Evolutionary conservation across 2,797 vertebrate genomes (phyloP).

Genomic region (Crocidura indochinensis): DNA sequence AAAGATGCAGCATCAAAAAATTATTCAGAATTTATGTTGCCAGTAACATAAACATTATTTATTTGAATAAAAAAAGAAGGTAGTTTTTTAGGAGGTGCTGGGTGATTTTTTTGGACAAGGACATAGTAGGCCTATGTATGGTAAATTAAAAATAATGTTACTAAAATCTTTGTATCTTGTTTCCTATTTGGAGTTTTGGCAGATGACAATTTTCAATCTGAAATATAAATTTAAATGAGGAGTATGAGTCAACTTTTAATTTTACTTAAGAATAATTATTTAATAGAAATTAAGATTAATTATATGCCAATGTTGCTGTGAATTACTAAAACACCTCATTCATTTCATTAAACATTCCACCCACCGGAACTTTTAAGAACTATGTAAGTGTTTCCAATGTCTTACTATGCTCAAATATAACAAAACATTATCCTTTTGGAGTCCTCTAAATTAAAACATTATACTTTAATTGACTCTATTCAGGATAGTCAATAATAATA

Average conservation of each 20-base stretch:
- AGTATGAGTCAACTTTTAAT: neutral
- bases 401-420: constrained; percentile 15
- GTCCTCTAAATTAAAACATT: neutral
- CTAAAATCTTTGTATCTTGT: neutral
- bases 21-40: no score
- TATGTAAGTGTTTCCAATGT: constrained; percentile 1
- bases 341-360: neutral
- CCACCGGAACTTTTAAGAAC: neutral
- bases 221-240: neutral
- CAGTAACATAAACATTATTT: no score
- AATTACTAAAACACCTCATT: neutral
- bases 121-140: no score
- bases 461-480: neutral
- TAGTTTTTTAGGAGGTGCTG: no score
- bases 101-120: no score
- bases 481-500: constrained; percentile 19
- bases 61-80: no score
- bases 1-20: no score
- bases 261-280: constrained; percentile 15
- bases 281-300: constrained; percentile 19
- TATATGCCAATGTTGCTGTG: neutral
- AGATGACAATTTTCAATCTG: neutral
- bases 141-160: neutral
- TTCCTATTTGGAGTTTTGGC: neutral
- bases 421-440: neutral